Percentiles rank a stretch among this genome's conserved stretches.
Evolutionary conservation across 2,888 invertebrate genomes (phyloP).

Genomic region (Hermaeophaga mercurialis): DNA sequence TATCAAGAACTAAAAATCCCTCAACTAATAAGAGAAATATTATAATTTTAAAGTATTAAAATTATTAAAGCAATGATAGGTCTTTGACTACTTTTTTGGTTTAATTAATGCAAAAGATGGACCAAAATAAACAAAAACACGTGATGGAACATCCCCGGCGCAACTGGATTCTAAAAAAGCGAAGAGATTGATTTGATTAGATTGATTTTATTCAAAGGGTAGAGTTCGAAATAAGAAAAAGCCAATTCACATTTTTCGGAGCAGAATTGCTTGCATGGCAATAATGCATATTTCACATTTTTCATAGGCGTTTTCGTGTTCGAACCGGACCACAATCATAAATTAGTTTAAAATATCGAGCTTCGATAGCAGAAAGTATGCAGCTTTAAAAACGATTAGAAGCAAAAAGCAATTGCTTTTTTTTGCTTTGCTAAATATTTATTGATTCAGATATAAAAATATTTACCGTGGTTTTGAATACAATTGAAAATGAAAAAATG

Average conservation of each 20-base stretch:
- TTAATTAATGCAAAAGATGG: no score
- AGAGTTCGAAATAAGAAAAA: not conserved
- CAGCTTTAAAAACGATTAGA: constrained; percentile 6
- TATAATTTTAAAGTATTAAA: no score
- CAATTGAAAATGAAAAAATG: no score
- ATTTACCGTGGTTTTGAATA: no score
- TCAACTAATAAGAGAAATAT: no score
- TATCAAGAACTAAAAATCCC: no score
- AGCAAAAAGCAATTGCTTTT: not conserved
- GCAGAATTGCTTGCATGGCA: constrained; percentile 7
- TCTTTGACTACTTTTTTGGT: no score
- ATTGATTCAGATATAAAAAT: no score
- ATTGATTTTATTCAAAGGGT: constrained; percentile 3
- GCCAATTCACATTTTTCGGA: constrained; percentile 3
- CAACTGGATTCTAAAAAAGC: not conserved
- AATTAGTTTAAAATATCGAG: constrained; percentile 17
- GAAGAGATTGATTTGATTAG: not conserved
- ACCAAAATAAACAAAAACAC: no score
- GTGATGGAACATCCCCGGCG: not conserved
- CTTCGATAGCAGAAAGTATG: constrained; percentile 12
- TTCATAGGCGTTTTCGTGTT: constrained; percentile 13
- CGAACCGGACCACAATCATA: constrained; percentile 15
- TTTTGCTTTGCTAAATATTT: not conserved
- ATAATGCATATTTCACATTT: constrained; percentile 15
- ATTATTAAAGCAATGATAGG: no score